Conservation (phyloP, 2,888 invertebrate genomes). For the Nomada fucata region DNA sequence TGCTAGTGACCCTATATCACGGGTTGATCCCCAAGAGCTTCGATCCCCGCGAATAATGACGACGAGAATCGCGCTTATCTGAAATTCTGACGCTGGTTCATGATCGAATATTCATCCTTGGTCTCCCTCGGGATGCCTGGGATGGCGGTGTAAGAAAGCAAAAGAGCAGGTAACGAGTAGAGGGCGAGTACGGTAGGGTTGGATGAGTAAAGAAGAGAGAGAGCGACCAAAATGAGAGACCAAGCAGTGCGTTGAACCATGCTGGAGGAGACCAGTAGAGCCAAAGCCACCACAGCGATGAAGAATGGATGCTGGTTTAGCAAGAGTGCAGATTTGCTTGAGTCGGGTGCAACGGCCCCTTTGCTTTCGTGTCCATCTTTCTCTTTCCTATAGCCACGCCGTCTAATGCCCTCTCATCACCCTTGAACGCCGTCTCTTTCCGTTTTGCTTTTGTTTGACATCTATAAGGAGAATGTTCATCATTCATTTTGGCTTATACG, state of each 20-base stretch:
- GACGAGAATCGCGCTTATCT: slow-evolving; percentile 64
- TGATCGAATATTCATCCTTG: slow-evolving; percentile 70
- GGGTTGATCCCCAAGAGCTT: slow-evolving; percentile 60
- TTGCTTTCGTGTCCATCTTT: slow-evolving; percentile 73
- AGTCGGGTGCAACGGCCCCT: slow-evolving; percentile 83
- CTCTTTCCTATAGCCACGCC: slow-evolving; percentile 80
- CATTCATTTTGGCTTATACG: slow-evolving; percentile 74
- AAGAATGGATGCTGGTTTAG: slow-evolving; percentile 83
- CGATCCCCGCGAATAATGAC: slow-evolving; percentile 59
- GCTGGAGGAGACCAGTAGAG: slow-evolving; percentile 68
- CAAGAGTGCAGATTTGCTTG: slow-evolving; percentile 81
- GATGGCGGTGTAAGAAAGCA: slow-evolving; percentile 47
- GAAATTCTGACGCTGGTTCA: slow-evolving; percentile 66
- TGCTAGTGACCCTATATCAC: slow-evolving; percentile 45
- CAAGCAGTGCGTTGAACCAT: slow-evolving; percentile 66
- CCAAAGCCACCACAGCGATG: slow-evolving; percentile 77
- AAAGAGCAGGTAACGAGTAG: slow-evolving; percentile 25
- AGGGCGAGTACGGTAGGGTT: slow-evolving; percentile 17
- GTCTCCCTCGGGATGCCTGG: slow-evolving; percentile 42
- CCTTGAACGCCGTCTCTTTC: slow-evolving; percentile 62
- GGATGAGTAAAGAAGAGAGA: slow-evolving; percentile 53
- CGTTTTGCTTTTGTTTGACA: slow-evolving; percentile 78
- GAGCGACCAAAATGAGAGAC: slow-evolving; percentile 66
- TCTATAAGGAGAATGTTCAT: slow-evolving; percentile 78
- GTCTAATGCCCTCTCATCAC: slow-evolving; percentile 72